Evolutionary conservation across 1,140 invertebrate genomes (phyloP).

Genomic region (Drosophila teissieri): DNA sequence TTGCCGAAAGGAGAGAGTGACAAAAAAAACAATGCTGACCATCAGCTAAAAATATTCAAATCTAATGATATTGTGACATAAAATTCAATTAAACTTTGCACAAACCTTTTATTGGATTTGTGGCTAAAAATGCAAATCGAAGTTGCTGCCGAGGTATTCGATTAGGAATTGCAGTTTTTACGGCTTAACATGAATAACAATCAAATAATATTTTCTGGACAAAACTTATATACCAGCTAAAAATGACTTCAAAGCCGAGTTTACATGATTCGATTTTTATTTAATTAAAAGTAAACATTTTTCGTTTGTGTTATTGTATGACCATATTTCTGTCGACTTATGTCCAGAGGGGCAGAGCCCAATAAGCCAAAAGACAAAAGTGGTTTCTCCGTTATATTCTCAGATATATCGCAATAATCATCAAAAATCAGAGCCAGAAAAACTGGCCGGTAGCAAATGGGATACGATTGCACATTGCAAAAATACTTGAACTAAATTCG

Average conservation of each 20-base stretch:
- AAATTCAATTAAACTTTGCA: conserved; percentile 71
- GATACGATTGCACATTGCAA: conserved; percentile 36
- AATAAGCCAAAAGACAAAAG: not conserved
- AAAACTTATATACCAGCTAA: not conserved
- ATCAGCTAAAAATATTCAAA: conserved; percentile 30
- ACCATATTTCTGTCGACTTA: not conserved
- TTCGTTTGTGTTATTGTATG: not conserved
- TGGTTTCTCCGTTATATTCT: no score
- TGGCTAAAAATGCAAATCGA: conserved; percentile 34
- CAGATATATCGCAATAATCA: conserved; percentile 22
- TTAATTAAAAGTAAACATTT: conserved; percentile 13
- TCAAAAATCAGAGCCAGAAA: conserved; percentile 28
- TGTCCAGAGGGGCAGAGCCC: not conserved
- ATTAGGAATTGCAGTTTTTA: conserved; percentile 6
- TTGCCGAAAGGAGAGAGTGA: conserved; percentile 30
- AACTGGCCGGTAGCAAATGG: conserved; percentile 6
- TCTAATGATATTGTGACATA: conserved; percentile 54
- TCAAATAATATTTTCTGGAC: conserved; percentile 3
- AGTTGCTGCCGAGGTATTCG: conserved; percentile 4
- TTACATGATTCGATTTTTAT: conserved; percentile 12
- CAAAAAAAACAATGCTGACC: conserved; percentile 16
- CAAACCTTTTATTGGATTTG: conserved; percentile 41
- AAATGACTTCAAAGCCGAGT: not conserved
- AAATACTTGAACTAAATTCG: conserved; percentile 9
- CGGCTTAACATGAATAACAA: not conserved